Evolutionary conservation across 2,888 invertebrate species (phyloP).

Genomic region (Lottia gigantea): DNA sequence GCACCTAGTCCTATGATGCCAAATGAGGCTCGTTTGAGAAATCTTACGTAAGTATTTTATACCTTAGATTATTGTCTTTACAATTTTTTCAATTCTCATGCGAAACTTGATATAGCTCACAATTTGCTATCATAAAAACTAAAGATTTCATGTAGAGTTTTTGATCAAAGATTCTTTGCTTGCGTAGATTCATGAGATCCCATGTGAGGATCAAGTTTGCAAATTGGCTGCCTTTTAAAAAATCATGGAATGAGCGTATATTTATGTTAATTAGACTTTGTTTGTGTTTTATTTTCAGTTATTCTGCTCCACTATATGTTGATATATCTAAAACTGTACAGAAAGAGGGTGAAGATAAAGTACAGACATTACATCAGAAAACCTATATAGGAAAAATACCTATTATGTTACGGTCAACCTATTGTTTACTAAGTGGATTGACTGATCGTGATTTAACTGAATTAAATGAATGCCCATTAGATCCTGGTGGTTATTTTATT

Average conservation of each 20-base stretch:
- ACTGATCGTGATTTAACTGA: constrained; percentile 99
- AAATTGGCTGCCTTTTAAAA: no score
- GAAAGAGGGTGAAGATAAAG: constrained; percentile 85
- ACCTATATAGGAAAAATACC: constrained; percentile 91
- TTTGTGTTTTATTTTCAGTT: constrained; percentile 68
- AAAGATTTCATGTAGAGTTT: no score
- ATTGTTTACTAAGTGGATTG: constrained; percentile 92
- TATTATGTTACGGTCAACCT: constrained; percentile 98
- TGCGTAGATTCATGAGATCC: no score
- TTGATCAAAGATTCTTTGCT: no score
- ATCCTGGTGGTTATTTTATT: constrained; percentile 99
- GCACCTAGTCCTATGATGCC: constrained; percentile 99
- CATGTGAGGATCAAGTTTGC: no score
- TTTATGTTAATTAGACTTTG: no score
- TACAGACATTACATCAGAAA: constrained; percentile 80
- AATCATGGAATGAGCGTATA: no score
- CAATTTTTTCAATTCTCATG: background rate
- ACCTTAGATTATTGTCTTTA: background rate
- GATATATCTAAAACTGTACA: constrained; percentile 97
- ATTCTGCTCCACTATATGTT: constrained; percentile 98
- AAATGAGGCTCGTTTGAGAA: constrained; percentile 96
- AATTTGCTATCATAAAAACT: no score
- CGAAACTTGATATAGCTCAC: no score
- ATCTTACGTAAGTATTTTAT: constrained; percentile 77
- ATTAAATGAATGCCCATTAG: constrained; percentile 98